Percentiles rank a stretch among this genome's conserved stretches.
Evolutionary conservation across 2,888 invertebrate genomes (phyloP).

Genomic region (Ceramica pisi): DNA sequence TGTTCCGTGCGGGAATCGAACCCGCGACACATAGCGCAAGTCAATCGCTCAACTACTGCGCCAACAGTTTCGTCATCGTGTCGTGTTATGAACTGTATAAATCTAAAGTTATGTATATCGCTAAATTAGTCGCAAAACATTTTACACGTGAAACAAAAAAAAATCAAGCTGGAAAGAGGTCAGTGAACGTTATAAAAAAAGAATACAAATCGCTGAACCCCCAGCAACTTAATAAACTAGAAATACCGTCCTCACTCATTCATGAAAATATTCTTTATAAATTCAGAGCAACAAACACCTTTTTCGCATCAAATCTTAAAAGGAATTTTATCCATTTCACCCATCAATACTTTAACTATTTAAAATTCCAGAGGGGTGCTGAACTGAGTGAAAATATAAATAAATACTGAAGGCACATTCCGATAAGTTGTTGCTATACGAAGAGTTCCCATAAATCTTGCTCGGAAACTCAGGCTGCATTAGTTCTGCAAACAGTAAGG

Average conservation of each 20-base stretch:
- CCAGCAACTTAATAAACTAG: neutral
- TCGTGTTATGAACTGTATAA: no score
- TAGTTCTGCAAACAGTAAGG: slow-evolving; percentile 49
- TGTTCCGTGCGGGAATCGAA: no score
- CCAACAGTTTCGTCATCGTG: no score
- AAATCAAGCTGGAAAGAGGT: neutral
- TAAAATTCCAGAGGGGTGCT: slow-evolving; percentile 24
- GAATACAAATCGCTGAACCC: no score
- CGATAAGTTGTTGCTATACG: slow-evolving; percentile 46
- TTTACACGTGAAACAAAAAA: neutral
- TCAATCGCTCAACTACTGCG: no score
- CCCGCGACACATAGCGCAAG: no score
- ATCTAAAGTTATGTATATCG: no score
- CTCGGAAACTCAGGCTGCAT: slow-evolving; percentile 33
- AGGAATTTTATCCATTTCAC: slow-evolving; percentile 10
- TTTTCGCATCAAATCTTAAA: slow-evolving; percentile 10
- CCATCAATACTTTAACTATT: slow-evolving; percentile 6
- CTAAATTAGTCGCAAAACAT: no score
- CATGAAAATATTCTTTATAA: neutral
- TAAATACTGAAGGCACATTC: slow-evolving; percentile 19
- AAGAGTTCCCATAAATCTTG: slow-evolving; percentile 58
- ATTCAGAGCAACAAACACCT: slow-evolving; percentile 1
- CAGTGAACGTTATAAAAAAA: neutral
- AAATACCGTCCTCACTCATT: neutral
- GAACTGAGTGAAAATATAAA: slow-evolving; percentile 21